phyloP scores from a whole-genome alignment of 1,140 invertebrate genomes.

The Magallana ariakensis region DNA sequence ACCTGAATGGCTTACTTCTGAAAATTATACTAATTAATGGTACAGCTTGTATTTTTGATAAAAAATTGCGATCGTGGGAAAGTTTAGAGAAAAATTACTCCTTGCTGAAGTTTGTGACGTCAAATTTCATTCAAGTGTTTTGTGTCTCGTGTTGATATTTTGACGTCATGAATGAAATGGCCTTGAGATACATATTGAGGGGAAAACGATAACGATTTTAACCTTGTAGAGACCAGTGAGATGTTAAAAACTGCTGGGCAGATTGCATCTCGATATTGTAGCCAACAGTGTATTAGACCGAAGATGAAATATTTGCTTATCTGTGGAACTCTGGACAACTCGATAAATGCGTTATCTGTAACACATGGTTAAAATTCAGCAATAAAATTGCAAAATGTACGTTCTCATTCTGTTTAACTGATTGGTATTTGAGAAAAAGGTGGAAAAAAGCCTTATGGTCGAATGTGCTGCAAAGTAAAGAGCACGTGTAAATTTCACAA shows the following conservation, averaged over 20 bases:
- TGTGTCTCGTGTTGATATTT: conserved; percentile 11
- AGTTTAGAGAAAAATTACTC: background rate
- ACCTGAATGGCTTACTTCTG: too few species aligned
- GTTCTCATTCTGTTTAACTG: background rate
- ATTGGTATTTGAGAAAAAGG: background rate
- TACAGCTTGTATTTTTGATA: background rate
- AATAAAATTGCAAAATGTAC: background rate
- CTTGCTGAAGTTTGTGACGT: background rate
- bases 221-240: background rate
- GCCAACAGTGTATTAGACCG: background rate
- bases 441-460: background rate
- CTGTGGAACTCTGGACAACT: background rate
- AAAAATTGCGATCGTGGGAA: conserved; percentile 15
- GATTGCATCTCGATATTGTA: background rate
- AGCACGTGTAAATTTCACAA: background rate
- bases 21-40: too few species aligned
- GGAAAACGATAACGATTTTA: background rate
- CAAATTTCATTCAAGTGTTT: conserved; percentile 34
- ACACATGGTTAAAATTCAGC: background rate
- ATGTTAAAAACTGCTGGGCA: background rate
- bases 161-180: conserved; percentile 36
- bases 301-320: conserved; percentile 35
- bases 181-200: background rate
- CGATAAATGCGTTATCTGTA: background rate
- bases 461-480: too few species aligned